Conservation (phyloP, 1,140 invertebrate genomes). For the Lethocerus indicus region DNA sequence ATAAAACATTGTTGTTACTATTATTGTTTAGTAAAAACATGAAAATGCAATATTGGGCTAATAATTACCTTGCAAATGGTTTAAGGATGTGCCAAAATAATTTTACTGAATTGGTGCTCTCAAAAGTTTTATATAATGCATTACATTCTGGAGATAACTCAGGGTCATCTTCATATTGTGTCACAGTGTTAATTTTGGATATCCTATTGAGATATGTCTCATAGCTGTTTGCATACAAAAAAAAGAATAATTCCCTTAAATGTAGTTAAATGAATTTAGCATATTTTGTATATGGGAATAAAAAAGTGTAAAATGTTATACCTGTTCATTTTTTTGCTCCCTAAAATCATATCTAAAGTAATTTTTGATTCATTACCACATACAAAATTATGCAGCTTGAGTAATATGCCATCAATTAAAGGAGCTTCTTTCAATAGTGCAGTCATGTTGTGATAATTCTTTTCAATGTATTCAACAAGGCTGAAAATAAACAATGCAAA, state of each 20-base stretch:
- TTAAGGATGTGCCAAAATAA: constrained; percentile 16
- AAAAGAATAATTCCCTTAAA: background rate
- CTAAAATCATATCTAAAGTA: background rate
- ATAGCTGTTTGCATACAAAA: background rate
- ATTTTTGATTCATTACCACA: constrained; percentile 7
- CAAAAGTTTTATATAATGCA: constrained; percentile 13
- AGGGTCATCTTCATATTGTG: constrained; percentile 14
- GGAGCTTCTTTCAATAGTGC: constrained; percentile 1
- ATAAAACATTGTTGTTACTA: no score
- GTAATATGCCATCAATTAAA: constrained; percentile 5
- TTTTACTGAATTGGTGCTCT: constrained; percentile 7
- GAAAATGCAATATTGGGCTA: no score
- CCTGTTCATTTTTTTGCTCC: background rate
- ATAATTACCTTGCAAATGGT: constrained; percentile 17
- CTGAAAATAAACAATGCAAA: background rate
- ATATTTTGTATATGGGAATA: background rate
- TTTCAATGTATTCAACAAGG: background rate
- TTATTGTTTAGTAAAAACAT: no score
- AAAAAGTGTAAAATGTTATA: background rate
- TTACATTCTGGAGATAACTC: constrained; percentile 12
- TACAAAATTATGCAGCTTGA: constrained; percentile 5
- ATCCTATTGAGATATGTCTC: background rate
- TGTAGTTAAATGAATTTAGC: background rate
- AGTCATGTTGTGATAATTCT: constrained; percentile 1
- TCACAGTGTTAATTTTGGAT: background rate